Evolutionary conservation across 2,113 vertebrate genomes (phyloP), one percentile per base, ranked within the genome.

Genomic region (Sciurus niger): DNA sequence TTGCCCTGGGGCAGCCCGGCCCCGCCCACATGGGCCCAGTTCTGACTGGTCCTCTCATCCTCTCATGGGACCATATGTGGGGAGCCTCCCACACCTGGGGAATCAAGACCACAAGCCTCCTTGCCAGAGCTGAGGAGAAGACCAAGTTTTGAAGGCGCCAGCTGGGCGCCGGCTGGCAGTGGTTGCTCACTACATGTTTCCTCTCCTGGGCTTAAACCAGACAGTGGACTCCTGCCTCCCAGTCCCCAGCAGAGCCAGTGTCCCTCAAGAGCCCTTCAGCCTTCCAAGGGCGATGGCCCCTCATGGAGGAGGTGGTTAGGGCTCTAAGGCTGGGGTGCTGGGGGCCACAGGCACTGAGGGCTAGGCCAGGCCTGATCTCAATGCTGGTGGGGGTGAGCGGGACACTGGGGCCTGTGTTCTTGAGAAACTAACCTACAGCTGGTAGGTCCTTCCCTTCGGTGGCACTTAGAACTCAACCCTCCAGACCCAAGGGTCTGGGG

Each of bases 341-440:
- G 1, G n/a, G 30, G 24, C 10, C 8, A 55, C 1, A 10, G n/a
- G 70, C 1, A 14, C 43, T 5, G 9, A 4, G 18, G 43, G n/a
- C 53, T 2, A 20, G 48, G 65, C 30, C 40, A 37, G 77, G 63
- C 12, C 46, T 0, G 8, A 63, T 58, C 28, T 74, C 76, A 43
- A 28, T 0, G 1, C 51, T 58, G 74, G 53, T 5, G 43, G 65
- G 28, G 60, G 51, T 5, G 20, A 22, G 11, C 2, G 0, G 2
- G 79, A 67, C 51, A 12, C 37, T 1, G 11, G 58, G 46, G 28
- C 8, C n/a, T 30, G 32, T 16, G 78, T 6, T 10, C 67, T 77
- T 12, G 46, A 92, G 82, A 90, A 48, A 20, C 0, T 24, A 53
- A 34, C 11, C 51, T 2, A 30, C 28, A 28, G 48, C 48, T 40